These are phyloP conservation scores for Chloroceryle inda DNA, from an alignment of 2,797 vertebrate genomes.

Conservation along the genomic window DNA sequence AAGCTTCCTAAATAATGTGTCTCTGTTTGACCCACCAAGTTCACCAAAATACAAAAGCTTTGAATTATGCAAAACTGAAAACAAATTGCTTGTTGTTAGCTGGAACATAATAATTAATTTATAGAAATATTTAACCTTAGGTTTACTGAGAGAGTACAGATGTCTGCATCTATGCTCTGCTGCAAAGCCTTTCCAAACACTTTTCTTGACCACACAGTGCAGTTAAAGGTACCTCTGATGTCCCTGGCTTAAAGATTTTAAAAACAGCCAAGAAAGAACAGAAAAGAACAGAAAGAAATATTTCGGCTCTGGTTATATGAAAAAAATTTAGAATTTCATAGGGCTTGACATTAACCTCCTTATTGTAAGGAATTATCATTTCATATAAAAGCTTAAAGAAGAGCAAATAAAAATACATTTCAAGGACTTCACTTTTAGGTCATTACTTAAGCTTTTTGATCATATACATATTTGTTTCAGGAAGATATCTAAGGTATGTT, in stretches of 20 bases:
- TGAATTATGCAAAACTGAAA: constrained; percentile 49
- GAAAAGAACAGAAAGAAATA: background rate
- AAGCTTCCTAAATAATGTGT: background rate
- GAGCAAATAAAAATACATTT: background rate
- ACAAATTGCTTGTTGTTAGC: constrained; percentile 7
- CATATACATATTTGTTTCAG: background rate
- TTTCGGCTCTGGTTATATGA: background rate
- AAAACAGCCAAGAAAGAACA: background rate
- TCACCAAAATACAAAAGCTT: background rate
- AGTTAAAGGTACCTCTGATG: background rate
- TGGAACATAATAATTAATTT: constrained; percentile 52
- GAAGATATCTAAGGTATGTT: background rate
- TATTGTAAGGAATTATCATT: background rate
- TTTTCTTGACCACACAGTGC: background rate
- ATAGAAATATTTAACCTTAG: constrained; percentile 30
- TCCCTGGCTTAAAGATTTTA: background rate
- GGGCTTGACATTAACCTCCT: background rate
- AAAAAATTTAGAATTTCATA: background rate
- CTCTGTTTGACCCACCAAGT: background rate
- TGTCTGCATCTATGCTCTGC: background rate
- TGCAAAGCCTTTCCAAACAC: background rate
- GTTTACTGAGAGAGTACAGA: background rate
- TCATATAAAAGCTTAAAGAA: background rate
- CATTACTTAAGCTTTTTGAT: background rate
- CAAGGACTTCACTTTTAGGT: background rate